Percentiles rank a stretch among this genome's conserved stretches.
Evolutionary conservation across 2,113 vertebrate species (phyloP).

Genomic region (Bubo bubo): DNA sequence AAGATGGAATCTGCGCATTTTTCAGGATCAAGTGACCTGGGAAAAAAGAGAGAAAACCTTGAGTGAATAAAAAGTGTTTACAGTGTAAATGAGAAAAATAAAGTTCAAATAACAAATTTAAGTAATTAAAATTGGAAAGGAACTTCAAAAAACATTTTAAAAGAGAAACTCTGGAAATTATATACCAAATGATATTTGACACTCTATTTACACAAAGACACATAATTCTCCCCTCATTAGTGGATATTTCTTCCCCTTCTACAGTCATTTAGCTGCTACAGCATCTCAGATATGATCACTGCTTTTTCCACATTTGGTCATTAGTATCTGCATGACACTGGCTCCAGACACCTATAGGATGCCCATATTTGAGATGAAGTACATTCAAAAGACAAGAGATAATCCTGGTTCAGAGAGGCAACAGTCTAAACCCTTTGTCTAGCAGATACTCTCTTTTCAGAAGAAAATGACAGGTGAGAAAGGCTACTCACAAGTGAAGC

Average conservation of each 20-base stretch:
- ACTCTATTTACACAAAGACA: not conserved
- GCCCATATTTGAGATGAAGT: not conserved
- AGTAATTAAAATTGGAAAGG: constrained; percentile 11
- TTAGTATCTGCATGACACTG: not conserved
- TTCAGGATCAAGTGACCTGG: constrained; percentile 31
- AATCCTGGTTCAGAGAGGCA: not conserved
- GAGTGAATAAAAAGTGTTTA: constrained; percentile 19
- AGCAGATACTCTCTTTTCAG: not conserved
- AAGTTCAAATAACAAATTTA: constrained; percentile 26
- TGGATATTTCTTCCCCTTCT: not conserved
- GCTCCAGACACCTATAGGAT: not conserved
- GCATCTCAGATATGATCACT: not conserved
- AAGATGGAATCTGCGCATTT: constrained; percentile 7
- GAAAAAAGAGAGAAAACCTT: not conserved
- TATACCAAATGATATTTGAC: not conserved
- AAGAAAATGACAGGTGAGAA: not conserved
- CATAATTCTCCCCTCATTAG: not conserved
- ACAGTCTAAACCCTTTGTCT: not conserved
- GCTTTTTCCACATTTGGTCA: not conserved
- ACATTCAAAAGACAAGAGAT: not conserved
- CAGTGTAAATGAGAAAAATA: constrained; percentile 28
- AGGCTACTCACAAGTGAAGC: not conserved
- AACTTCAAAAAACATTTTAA: not conserved
- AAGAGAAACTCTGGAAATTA: not conserved
- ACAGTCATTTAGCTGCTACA: not conserved